Base-by-base conservation (phyloP, 92 coral and sea anemone species). In the Porites evermanni region DNA sequence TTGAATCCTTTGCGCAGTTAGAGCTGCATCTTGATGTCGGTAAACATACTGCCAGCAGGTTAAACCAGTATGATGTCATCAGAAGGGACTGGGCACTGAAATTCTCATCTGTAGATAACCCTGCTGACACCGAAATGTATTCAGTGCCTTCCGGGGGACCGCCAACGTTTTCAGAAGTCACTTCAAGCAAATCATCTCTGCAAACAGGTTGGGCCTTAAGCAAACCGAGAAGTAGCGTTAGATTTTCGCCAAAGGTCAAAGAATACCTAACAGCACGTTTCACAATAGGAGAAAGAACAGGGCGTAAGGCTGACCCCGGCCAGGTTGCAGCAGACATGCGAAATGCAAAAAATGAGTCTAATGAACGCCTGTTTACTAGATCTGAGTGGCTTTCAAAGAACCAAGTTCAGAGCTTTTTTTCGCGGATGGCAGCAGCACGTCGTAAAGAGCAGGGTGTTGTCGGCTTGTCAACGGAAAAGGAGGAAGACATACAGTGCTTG, bases 191-290 rank as follows among this genome's bases (percentile, higher is more conserved):
- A 52, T 76, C 91, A 50, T 8, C 67, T 80, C 91, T 91, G 54
- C 91, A 88, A 65, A 56, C 29, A 50, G 96, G 96, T 64, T 90
- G 91, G 92, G 96, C 93, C 58, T 68, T 93, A 50, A 91, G 85
- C 61, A 93, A 85, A 79, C 85, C 93, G 44, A 87, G 86, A 82
- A 87, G 89, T 75, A 90, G 70, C 82, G 73, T 70, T 47, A 85
- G 91, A 72, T 94, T 94, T 77, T 84, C 94, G n/a, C 75, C 79
- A 51, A 91, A 94, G 70, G 94, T 89, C 14, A 94, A 82, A 76
- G 90, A 91, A 5, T 94, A 91, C 74, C 89, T 94, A 44, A 94
- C 88, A 12, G 87, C 90, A 91, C 86, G 90, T 67, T 94, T 91
- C 64, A 74, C 83, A 63, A 75, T 91, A 67, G 97, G 97, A 64